A percentile compares a stretch with the other conserved stretches of the same genome.
Conservation (phyloP, 2,113 vertebrate genomes). For the Dromaius novaehollandiae region DNA sequence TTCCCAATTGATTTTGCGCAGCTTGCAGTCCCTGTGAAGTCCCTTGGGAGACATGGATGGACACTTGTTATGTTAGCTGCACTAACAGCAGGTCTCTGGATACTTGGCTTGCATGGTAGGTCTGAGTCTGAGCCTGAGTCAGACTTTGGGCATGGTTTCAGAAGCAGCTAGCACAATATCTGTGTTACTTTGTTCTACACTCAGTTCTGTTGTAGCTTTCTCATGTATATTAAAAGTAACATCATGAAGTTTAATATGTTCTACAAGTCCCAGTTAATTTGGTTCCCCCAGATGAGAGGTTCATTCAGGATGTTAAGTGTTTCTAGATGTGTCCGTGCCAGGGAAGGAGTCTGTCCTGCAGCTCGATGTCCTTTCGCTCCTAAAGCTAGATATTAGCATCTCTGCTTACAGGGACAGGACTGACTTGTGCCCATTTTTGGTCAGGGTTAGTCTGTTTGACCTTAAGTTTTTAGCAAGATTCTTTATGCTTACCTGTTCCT, state of each 20-base stretch:
- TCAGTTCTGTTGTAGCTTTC: neutral
- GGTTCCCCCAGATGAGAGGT: neutral
- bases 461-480: neutral
- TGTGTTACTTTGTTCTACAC: neutral
- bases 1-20: neutral
- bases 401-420: neutral
- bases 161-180: neutral
- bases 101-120: neutral
- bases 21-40: accelerated
- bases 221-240: neutral
- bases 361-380: neutral
- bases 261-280: neutral
- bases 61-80: accelerated
- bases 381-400: neutral
- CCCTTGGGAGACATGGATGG: accelerated
- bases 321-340: neutral
- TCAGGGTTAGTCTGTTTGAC: neutral
- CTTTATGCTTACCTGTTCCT: neutral
- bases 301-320: neutral
- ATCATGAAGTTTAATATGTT: neutral
- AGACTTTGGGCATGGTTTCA: too few species aligned
- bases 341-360: neutral
- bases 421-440: neutral
- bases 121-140: neutral
- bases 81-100: too few species aligned